Percentiles rank a stretch among this genome's conserved stretches.
Conservation (phyloP, 2,113 vertebrate species). For the Prunella fulvescens region DNA sequence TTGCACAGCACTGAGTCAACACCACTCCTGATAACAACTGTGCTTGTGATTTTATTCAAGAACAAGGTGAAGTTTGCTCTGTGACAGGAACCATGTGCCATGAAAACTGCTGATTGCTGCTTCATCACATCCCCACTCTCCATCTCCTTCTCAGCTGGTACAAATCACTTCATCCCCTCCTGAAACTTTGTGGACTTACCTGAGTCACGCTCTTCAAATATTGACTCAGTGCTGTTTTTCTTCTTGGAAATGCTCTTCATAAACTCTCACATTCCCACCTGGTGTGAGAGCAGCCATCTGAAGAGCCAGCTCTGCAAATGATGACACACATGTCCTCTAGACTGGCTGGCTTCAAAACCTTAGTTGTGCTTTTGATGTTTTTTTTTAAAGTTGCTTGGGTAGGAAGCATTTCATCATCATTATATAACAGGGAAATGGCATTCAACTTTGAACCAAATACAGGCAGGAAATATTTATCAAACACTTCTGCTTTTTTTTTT, state of each 20-base stretch:
- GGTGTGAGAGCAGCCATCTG: neutral
- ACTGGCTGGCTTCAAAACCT: neutral
- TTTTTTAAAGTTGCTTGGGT: neutral
- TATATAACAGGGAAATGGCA: neutral
- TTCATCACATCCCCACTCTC: neutral
- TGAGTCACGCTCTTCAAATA: neutral
- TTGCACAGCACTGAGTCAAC: neutral
- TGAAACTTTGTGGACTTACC: neutral
- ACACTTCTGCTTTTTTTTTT: neutral
- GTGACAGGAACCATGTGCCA: neutral
- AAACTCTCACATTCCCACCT: neutral
- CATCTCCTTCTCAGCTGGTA: neutral
- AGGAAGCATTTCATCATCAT: neutral
- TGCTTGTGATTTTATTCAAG: neutral
- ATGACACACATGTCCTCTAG: neutral
- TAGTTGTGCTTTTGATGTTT: neutral
- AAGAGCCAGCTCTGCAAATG: neutral
- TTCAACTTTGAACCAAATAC: neutral
- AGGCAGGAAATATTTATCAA: slow-evolving; percentile 27
- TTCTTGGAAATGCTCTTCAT: neutral
- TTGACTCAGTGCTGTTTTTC: neutral
- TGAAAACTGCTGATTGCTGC: neutral
- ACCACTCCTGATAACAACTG: neutral
- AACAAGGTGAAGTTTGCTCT: neutral
- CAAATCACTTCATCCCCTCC: neutral